phyloP scores from a whole-genome alignment of 1,140 invertebrate species.

The Sinonovacula constricta region DNA sequence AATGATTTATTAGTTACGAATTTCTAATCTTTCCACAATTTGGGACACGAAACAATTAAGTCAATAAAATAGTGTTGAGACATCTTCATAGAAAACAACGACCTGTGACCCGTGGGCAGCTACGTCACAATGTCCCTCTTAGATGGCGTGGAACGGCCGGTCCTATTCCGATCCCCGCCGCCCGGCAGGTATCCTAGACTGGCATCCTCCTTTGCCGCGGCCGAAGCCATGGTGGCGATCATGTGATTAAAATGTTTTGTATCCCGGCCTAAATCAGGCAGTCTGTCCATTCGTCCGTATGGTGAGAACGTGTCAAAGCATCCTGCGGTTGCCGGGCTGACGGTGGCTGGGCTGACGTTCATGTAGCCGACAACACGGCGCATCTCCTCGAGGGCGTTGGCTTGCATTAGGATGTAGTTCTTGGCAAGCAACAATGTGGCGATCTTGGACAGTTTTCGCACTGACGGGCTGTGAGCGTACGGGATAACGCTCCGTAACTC shows the following conservation, averaged over 20 bases:
- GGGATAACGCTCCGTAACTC: slow-evolving; percentile 78
- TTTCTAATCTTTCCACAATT: too few relatives aligned
- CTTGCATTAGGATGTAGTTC: slow-evolving; percentile 99
- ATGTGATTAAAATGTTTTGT: slow-evolving; percentile 6
- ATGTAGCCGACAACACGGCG: slow-evolving; percentile 71
- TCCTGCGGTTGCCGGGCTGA: slow-evolving; percentile 27
- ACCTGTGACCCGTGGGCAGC: too few relatives aligned
- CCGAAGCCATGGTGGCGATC: not conserved
- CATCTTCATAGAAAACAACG: too few relatives aligned
- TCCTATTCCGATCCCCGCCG: too few relatives aligned
- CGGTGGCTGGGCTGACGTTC: slow-evolving; percentile 49
- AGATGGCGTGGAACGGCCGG: too few relatives aligned
- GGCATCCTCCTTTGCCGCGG: not conserved
- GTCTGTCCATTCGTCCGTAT: slow-evolving; percentile 53
- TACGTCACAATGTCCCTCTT: too few relatives aligned
- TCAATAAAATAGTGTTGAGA: too few relatives aligned
- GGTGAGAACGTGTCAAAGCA: slow-evolving; percentile 62
- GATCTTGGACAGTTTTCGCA: slow-evolving; percentile 98
- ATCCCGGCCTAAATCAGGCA: slow-evolving; percentile 33
- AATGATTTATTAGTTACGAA: too few relatives aligned
- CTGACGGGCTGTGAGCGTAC: slow-evolving; percentile 95
- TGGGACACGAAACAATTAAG: too few relatives aligned
- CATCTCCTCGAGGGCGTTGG: slow-evolving; percentile 79
- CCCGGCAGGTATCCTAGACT: too few relatives aligned
- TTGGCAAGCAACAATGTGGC: slow-evolving; percentile 98